These are phyloP conservation scores for Tachycineta bicolor DNA, from an alignment of 2,113 vertebrate genomes.

Conservation along the genomic window DNA sequence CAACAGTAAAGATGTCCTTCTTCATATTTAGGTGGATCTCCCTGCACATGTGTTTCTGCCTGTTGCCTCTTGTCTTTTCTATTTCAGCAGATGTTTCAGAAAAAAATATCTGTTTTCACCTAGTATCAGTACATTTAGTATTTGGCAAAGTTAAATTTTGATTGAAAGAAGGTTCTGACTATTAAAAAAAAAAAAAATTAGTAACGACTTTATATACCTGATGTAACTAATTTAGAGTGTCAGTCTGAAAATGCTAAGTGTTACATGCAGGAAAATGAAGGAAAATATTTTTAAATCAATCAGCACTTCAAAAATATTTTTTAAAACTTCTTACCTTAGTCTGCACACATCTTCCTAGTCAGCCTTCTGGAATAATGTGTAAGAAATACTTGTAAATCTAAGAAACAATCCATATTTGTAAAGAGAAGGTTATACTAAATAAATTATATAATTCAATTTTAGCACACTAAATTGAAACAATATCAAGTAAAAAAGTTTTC, in stretches of 20 bases:
- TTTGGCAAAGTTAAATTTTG: not conserved
- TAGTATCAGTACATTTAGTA: not conserved
- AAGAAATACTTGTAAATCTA: not conserved
- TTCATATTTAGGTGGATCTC: not conserved
- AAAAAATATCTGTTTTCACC: not conserved
- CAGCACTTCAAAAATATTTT: not conserved
- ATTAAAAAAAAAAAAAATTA: not conserved
- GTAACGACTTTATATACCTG: accelerated
- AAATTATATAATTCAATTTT: not conserved
- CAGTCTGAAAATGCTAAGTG: not conserved
- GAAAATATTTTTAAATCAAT: not conserved
- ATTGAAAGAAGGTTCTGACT: not conserved
- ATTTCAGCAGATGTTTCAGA: not conserved
- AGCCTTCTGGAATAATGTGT: not conserved
- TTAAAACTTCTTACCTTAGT: not conserved
- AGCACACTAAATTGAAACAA: not conserved
- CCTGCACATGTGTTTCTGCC: not conserved
- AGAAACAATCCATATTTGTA: not conserved
- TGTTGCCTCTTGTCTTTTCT: not conserved
- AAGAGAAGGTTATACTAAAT: not conserved
- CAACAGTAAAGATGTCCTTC: not conserved
- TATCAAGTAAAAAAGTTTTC: not conserved
- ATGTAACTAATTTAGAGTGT: not conserved
- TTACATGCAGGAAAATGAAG: not conserved
- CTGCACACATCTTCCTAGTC: not conserved